Conservation (phyloP, 2,797 vertebrate genomes). For the Pelodytes ibericus region DNA sequence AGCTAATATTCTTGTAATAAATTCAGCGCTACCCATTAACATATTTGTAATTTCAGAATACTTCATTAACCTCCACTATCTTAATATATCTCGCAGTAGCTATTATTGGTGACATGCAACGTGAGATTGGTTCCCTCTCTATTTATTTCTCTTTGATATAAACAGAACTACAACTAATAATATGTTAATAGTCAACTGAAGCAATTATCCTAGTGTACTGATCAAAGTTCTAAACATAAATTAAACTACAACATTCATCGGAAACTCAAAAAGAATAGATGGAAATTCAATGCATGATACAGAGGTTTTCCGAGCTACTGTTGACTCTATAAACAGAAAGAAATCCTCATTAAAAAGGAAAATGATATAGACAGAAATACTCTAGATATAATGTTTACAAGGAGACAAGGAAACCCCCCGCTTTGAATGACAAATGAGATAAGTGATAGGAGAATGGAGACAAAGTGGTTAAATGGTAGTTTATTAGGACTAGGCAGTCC, state of each 20-base stretch:
- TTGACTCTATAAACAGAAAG: slow-evolving; percentile 3
- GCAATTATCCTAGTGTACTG: slow-evolving; percentile 30
- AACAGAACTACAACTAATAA: slow-evolving; percentile 23
- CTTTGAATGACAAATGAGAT: slow-evolving; percentile 35
- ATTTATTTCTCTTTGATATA: slow-evolving; percentile 35
- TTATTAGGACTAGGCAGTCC: slow-evolving; percentile 36
- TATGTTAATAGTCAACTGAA: slow-evolving; percentile 31
- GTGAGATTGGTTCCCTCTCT: slow-evolving; percentile 2
- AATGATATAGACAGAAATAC: background rate
- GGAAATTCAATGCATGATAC: background rate
- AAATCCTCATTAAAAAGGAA: background rate
- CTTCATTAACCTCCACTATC: slow-evolving; percentile 42
- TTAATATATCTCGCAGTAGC: slow-evolving; percentile 30
- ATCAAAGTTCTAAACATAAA: slow-evolving; percentile 43
- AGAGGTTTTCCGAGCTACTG: slow-evolving; percentile 11
- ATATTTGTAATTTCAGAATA: slow-evolving; percentile 40
- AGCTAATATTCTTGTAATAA: slow-evolving; percentile 33
- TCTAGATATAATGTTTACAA: background rate
- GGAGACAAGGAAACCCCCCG: slow-evolving; percentile 10
- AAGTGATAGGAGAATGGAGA: slow-evolving; percentile 27
- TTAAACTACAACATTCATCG: background rate
- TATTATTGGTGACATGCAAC: slow-evolving; percentile 32
- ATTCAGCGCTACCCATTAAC: slow-evolving; percentile 26
- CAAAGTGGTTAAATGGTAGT: slow-evolving; percentile 38
- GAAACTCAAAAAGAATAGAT: slow-evolving; percentile 14